Evolutionary conservation across 2,888 invertebrate species (phyloP).

Genomic region (Lapara coniferarum): DNA sequence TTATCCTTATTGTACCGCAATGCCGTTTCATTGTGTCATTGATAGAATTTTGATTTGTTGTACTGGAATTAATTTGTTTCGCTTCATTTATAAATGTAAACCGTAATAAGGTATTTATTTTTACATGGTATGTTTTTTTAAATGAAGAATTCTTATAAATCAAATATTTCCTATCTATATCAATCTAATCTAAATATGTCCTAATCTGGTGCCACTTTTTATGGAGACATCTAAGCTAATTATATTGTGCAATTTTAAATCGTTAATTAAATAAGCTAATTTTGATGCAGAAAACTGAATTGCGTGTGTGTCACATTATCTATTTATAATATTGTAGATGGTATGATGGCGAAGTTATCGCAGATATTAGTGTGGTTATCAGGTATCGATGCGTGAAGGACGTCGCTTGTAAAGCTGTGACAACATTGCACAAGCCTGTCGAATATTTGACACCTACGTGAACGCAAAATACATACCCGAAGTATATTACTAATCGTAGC

Average conservation of each 20-base stretch:
- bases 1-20: not conserved
- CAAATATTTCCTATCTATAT: not conserved
- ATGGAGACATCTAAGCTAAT: too few species aligned
- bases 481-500: too few species aligned
- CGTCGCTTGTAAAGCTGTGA: not conserved
- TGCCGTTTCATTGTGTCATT: not conserved
- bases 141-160: too few species aligned
- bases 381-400: constrained; percentile 19
- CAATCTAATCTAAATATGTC: too few species aligned
- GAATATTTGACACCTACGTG: not conserved
- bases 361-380: constrained; percentile 13
- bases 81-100: not conserved
- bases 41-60: not conserved
- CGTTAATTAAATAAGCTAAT: not conserved
- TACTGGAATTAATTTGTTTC: not conserved
- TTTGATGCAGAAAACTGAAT: not conserved
- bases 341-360: constrained; percentile 13
- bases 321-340: constrained; percentile 9
- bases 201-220: too few species aligned
- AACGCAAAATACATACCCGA: too few species aligned
- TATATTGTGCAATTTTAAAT: too few species aligned
- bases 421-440: constrained; percentile 15
- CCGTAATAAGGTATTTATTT: not conserved
- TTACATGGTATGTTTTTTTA: not conserved
- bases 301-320: constrained; percentile 10